Conservation (phyloP, 2,113 vertebrate species). For the Anthoscopus minutus region DNA sequence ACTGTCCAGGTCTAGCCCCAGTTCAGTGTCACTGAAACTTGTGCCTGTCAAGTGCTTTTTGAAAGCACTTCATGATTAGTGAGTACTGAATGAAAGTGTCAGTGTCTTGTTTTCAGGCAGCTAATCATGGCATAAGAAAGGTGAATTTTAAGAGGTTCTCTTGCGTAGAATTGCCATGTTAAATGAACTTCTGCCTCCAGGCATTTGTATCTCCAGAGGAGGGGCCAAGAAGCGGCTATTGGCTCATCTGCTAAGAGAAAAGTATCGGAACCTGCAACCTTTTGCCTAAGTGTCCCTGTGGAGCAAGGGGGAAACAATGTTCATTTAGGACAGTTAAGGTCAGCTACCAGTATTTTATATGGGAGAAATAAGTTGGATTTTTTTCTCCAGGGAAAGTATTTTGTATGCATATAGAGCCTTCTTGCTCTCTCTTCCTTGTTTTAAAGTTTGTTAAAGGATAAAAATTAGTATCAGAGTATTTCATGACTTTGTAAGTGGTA, state of each 20-base stretch:
- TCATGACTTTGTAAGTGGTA: neutral
- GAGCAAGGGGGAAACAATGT: neutral
- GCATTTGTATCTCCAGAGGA: neutral
- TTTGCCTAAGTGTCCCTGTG: neutral
- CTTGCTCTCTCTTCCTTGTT: neutral
- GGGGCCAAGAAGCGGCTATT: neutral
- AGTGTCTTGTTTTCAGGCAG: neutral
- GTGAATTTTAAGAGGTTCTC: neutral
- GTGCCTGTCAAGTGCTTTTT: neutral
- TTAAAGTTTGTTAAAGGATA: neutral
- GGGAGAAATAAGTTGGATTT: neutral
- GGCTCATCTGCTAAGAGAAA: neutral
- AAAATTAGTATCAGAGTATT: neutral
- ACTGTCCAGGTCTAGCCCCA: neutral
- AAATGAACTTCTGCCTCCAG: neutral
- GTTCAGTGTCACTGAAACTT: neutral
- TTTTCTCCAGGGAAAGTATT: neutral
- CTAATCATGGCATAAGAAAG: neutral
- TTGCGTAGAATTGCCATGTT: neutral
- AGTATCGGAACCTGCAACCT: neutral
- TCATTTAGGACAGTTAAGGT: neutral
- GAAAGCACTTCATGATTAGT: neutral
- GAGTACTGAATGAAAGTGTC: neutral
- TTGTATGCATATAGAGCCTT: neutral
- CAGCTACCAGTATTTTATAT: neutral